A percentile compares a stretch with the other conserved stretches of the same genome.
Evolutionary conservation across 1,140 invertebrate genomes (phyloP).

Genomic region (Agraylea sexmaculata): DNA sequence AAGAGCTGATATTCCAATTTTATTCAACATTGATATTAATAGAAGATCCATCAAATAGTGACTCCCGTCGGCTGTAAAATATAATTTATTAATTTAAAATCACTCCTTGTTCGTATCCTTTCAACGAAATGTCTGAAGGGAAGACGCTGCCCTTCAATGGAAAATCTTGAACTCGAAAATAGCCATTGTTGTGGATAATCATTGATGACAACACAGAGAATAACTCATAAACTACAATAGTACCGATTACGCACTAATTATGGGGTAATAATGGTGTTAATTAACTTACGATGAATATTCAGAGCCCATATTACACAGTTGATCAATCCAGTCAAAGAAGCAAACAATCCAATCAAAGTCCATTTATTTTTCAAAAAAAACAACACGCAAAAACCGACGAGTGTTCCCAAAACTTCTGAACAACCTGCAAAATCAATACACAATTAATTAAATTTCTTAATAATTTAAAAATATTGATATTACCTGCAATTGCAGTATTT

Average conservation of each 20-base stretch:
- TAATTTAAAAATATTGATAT: slow-evolving; percentile 9
- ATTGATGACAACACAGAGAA: too few relatives aligned
- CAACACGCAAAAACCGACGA: slow-evolving; percentile 27
- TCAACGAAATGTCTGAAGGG: not conserved
- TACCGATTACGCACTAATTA: too few relatives aligned
- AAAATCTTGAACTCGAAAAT: too few relatives aligned
- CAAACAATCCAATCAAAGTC: slow-evolving; percentile 11
- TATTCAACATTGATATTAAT: slow-evolving; percentile 18
- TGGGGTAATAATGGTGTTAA: slow-evolving; percentile 2
- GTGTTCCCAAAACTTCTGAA: slow-evolving; percentile 31
- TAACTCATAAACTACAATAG: too few relatives aligned
- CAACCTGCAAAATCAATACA: slow-evolving; percentile 26
- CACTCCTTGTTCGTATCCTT: not conserved
- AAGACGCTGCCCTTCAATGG: too few relatives aligned
- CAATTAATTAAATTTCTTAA: not conserved
- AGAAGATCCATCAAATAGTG: slow-evolving; percentile 16
- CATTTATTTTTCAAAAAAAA: slow-evolving; percentile 17
- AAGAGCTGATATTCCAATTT: slow-evolving; percentile 17
- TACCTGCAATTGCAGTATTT: slow-evolving; percentile 33
- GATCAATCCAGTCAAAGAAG: slow-evolving; percentile 14
- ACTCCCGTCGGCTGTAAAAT: slow-evolving; percentile 19
- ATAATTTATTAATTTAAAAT: not conserved
- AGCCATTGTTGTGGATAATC: too few relatives aligned
- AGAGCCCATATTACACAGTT: slow-evolving; percentile 16
- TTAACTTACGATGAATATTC: slow-evolving; percentile 14